Base-by-base conservation (phyloP, 2,113 vertebrate species). In the Petrocephalus microphthalmus region DNA sequence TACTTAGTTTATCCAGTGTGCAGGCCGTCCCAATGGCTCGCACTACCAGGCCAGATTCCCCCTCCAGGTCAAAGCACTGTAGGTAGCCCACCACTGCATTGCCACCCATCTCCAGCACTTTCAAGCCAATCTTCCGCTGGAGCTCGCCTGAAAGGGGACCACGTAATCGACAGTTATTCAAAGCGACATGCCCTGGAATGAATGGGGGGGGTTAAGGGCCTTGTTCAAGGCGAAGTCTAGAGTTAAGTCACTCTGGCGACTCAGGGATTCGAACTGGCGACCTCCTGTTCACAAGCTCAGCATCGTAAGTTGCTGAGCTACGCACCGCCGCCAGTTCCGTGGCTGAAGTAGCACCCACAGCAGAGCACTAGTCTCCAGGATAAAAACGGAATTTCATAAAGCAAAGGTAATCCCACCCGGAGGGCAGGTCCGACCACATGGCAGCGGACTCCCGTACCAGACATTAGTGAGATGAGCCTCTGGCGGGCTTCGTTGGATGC, bases 11-110 rank as follows among this genome's bases (percentile, higher is more conserved):
- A 92, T 99, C 98, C 95, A 99, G 95, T 0, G 98, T 99, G 91
- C 98, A 99, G 85, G 97, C 98, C 29, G 98, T 99, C 91, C 98
- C 98, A 91, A 99, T 99, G 94, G 98, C 98, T 90, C 98, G 96
- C 22, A 99, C 98, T 87, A 99, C 98, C 83, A 99, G 94, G 82
- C 98, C 98, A 1, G 98, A 98, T 89, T 99, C 98, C 88, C 98
- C 98, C 92, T 99, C 98, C 94, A 99, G 95, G 90, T 99, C 98
- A 88, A 99, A 99, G 92, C 98, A 99, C 94, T 99, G 98, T 89
- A 99, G 95, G 91, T 99, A 99, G 78, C 98, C 98, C 90, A 99
- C 97, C 88, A 99, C 98, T 4, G 98, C 97, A 90, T 99, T 99
- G 88, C 98, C 98, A 85, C 97, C 96, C 98, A 99, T 99, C 94